phyloP scores from a whole-genome alignment of 2,888 invertebrate species.

The Clitarchus hookeri region DNA sequence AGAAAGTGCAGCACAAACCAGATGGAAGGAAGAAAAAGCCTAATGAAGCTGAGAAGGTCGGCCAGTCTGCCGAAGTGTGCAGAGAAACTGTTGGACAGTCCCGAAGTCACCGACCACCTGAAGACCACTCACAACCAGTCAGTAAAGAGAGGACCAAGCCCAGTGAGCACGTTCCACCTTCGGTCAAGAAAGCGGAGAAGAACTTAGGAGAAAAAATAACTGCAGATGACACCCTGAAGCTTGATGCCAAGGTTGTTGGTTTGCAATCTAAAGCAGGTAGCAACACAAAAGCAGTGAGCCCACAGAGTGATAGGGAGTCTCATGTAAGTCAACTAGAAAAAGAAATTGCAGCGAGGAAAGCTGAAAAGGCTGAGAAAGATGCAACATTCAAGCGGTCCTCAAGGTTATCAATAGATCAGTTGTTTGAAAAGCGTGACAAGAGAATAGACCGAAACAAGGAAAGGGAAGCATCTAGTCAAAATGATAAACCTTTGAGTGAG shows the following conservation, averaged over 20 bases:
- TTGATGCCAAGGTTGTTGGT: conserved; percentile 28
- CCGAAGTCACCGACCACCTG: conserved; percentile 29
- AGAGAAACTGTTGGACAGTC: conserved; percentile 35
- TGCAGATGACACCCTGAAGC: conserved; percentile 23
- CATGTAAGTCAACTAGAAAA: conserved; percentile 51
- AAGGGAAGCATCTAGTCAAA: conserved; percentile 52
- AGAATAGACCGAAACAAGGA: conserved; percentile 44
- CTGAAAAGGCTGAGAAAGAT: conserved; percentile 53
- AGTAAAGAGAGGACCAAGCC: conserved; percentile 63
- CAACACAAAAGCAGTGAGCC: neutral
- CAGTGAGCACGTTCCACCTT: conserved; percentile 58
- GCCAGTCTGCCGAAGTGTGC: conserved; percentile 29
- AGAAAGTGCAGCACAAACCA: conserved; percentile 34
- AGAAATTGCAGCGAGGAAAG: conserved; percentile 54
- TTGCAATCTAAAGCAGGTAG: conserved; percentile 11
- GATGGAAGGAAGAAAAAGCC: conserved; percentile 54
- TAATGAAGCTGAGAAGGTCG: conserved; percentile 46
- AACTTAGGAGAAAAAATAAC: conserved; percentile 54
- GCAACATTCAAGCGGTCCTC: conserved; percentile 55
- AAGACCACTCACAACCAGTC: conserved; percentile 21
- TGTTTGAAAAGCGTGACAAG: conserved; percentile 54
- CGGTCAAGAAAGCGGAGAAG: conserved; percentile 59
- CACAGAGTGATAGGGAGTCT: conserved; percentile 30
- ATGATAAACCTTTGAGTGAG: conserved; percentile 43
- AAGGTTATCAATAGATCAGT: conserved; percentile 60